Base-by-base conservation (phyloP, 2,888 invertebrate species). In the Leptodirus hochenwartii region DNA sequence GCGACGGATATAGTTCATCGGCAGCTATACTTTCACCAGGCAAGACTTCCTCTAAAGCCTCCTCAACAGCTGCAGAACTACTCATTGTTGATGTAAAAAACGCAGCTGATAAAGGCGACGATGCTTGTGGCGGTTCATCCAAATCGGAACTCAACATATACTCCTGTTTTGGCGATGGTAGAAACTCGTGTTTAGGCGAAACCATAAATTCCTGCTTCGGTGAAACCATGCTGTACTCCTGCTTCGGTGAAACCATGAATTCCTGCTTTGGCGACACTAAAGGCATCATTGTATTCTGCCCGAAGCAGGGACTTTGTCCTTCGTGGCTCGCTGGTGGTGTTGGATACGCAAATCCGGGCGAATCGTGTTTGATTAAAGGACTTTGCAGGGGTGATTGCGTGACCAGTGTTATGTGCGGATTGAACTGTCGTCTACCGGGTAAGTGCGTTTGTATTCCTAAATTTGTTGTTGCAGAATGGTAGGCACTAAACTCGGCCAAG, bases 291-390 rank as follows among this genome's bases (percentile, higher is more conserved):
- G 54, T 43, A 34, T 50, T 53, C 37, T 53, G 55, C 8, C 51
- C 54, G 37, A 54, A 56, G 34, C 53, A 55, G 6, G 74, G 76
- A 37, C 73, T 70, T 34, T 75, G 70, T 13, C 80, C 80, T 56
- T 82, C 84, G 43, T 82, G 82, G 41, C 82, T 84, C 2, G 84
- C 82, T 4, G 85, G 84, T 13, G 85, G 85, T 5, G 85, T 85
- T 3, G 85, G 84, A 48, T 84, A 85, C 13, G 79, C 69, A 43
- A 84, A 64, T 20, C 76, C 72, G 1, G 78, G 78, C n/a, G 78
- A 77, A 34, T 68, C 67, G 43, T 66, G 66, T 36, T 63, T 53
- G 12, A 64, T 60, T 20, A 66, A 43, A 0, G 74, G 74, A 15
- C 72, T 72, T 38, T 71, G 69, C 35, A 72, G 42, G 0, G 73